A percentile compares a stretch with the other conserved stretches of the same genome.
These are phyloP conservation scores for Cotesia chilonis DNA, from an alignment of 1,140 invertebrate species.

Conservation along the genomic window DNA sequence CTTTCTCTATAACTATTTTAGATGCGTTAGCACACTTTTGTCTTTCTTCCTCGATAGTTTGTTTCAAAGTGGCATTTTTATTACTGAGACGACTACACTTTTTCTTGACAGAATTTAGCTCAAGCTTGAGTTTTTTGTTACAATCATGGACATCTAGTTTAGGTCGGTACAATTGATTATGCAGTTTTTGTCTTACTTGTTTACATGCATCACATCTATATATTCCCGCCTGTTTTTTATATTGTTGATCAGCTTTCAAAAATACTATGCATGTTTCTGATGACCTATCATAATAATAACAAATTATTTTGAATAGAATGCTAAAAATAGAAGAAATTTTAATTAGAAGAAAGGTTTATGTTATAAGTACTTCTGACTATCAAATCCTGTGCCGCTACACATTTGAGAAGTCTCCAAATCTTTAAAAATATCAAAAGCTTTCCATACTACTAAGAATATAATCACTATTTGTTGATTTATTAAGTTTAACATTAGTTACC, in stretches of 20 bases:
- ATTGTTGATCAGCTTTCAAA: background rate
- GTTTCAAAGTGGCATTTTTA: constrained; percentile 12
- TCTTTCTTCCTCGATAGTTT: constrained; percentile 9
- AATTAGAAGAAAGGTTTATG: background rate
- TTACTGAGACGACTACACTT: constrained; percentile 13
- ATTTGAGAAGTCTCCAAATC: background rate
- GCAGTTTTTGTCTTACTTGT: constrained; percentile 4
- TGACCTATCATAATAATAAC: background rate
- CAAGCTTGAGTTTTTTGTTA: constrained; percentile 10
- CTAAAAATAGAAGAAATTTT: background rate
- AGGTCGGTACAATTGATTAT: constrained; percentile 9
- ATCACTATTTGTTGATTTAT: background rate
- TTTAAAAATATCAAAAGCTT: constrained; percentile 3
- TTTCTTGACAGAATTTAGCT: constrained; percentile 8
- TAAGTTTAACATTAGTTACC: background rate
- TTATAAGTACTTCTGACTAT: constrained; percentile 1
- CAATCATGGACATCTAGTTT: constrained; percentile 11
- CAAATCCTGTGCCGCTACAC: constrained; percentile 3
- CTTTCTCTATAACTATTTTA: background rate
- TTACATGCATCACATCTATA: constrained; percentile 11
- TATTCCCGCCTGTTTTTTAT: constrained; percentile 12
- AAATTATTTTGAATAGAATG: constrained; percentile 6
- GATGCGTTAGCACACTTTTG: constrained; percentile 10
- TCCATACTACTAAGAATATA: background rate
- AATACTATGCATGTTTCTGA: constrained; percentile 8